Percentiles rank a stretch among this genome's conserved stretches.
Evolutionary conservation across 37 sponge, comb jelly and placozoan genomes (phyloP).

Genomic region (Theonella swinhoei): DNA sequence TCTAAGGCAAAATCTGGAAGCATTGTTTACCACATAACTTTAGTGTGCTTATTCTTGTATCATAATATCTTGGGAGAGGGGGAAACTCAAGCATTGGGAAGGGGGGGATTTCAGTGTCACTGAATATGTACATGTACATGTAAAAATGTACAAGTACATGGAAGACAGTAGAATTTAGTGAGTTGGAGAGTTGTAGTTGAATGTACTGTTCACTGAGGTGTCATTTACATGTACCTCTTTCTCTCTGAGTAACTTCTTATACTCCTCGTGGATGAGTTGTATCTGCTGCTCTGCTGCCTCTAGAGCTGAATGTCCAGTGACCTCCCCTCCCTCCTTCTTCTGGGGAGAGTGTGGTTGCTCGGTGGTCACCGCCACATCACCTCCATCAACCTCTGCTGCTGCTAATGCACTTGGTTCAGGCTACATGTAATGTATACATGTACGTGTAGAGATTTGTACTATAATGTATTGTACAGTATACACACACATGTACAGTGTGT

Average conservation of each 20-base stretch:
- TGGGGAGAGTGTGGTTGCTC: neutral
- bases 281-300: slow-evolving; percentile 54
- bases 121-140: neutral
- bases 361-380: too few relatives aligned
- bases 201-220: neutral
- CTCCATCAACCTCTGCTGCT: too few relatives aligned
- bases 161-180: neutral
- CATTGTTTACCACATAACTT: too few relatives aligned
- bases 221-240: slow-evolving; percentile 72
- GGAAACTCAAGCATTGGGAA: slow-evolving; percentile 5
- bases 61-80: too few relatives aligned
- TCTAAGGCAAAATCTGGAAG: too few relatives aligned
- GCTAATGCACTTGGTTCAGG: too few relatives aligned
- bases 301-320: slow-evolving; percentile 7
- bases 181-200: too few relatives aligned
- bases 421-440: neutral
- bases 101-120: neutral
- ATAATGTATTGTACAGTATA: too few relatives aligned
- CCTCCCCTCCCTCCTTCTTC: slow-evolving; percentile 9
- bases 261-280: slow-evolving; percentile 55
- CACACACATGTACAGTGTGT: too few relatives aligned
- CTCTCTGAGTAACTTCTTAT: slow-evolving; percentile 49
- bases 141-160: too few relatives aligned
- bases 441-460: neutral
- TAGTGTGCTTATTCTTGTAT: too few relatives aligned